Base-by-base conservation (phyloP, 2,888 invertebrate species). In the Hypomecis punctinalis region DNA sequence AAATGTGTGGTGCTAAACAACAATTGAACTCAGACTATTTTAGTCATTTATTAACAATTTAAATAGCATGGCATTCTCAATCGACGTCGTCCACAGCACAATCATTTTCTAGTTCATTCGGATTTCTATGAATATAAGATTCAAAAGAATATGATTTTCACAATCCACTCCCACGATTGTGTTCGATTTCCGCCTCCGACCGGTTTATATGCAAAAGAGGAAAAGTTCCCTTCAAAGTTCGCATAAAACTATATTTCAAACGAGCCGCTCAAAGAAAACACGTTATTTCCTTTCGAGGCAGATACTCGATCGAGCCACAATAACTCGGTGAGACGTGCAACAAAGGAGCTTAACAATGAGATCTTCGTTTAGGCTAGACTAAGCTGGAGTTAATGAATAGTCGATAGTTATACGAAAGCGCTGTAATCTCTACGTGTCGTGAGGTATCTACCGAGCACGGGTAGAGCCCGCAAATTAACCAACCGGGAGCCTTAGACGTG, bases 401-500 rank as follows among this genome's bases (percentile, higher is more conserved):
- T 54, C 36, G 45, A 61, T 63, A 61, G 59, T 61, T 56, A 42
- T 49, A 13, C 39, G 61, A 39, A 47, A 54, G 56, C 40, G 39
- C 7, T 23, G 58, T 57, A 63, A 70, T 84, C 79, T 78, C 75
- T 66, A 76, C 73, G 81, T 81, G 77, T 76, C 81, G 81, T 82
- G 81, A 76, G 76, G 78, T 78, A 81, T 79, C 51, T 78, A 74
- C 77, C 76, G 76, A 23, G 47, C 75, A 71, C 71, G 76, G 72
- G 68, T 69, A 78, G 73, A 82, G 82, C 81, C 86, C 83, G 85
- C 89, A 91, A 91, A 91, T 90, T 90, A 91, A 88, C 88, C 88
- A 79, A 73, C 74, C 73, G 70, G 68, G 75, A 57, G 66, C 63
- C 83, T 82, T 75, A 82, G 86, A 83, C 84, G 88, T 91, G 91